Base-by-base conservation (phyloP, 2,888 invertebrate genomes). In the Omphaloscelis lunosa region DNA sequence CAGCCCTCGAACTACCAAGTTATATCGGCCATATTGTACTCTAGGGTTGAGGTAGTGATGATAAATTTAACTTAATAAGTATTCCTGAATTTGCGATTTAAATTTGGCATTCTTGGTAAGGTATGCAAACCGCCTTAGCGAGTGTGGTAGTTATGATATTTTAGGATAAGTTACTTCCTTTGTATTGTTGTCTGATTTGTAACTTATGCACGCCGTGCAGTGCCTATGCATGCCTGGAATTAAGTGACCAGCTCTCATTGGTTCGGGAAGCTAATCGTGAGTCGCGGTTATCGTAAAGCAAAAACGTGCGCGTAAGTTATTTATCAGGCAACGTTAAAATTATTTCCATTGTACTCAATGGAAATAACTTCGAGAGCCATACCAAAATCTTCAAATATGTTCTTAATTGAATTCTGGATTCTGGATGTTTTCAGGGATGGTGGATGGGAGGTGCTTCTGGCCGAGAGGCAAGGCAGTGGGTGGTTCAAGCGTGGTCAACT, bases 381-480 rank as follows among this genome's bases (percentile, higher is more conserved):
- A 81, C 58, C 41, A 65, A 81, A 58, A 53, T 51, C 73, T 34
- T 73, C 39, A 56, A n/a, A 56, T 27, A 20, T 1, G 34, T 45
- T 67, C 56, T 39, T 63, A 12, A 63, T 70, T 66, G 34, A 8
- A 41, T n/a, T 65, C 17, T 68, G 41, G 11, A 41, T n/a, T 65
- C 17, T 68, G 59, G 12, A 58, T 79, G 29, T 45, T 83, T 91
- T 75, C 92, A 94, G 97, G 96, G 27, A 95, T 97, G 93, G 92
- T 91, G 65, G 92, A 94, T 71, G 92, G 92, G 58, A 92, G 92
- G 58, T 96, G 96, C 86, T 93, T 94, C 88, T 97, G 96, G 96
- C 97, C 97, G 0, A 90, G 97, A 74, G 97, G 97, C 0, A 95
- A 90, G 82, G 97, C 96, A 0, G 93, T 97, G 6, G 97, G 97